Percentiles rank a stretch among this genome's conserved stretches.
These are phyloP conservation scores for Bursaphelenchus okinawaensis DNA, from an alignment of 2,888 invertebrate genomes.

Conservation along the genomic window DNA sequence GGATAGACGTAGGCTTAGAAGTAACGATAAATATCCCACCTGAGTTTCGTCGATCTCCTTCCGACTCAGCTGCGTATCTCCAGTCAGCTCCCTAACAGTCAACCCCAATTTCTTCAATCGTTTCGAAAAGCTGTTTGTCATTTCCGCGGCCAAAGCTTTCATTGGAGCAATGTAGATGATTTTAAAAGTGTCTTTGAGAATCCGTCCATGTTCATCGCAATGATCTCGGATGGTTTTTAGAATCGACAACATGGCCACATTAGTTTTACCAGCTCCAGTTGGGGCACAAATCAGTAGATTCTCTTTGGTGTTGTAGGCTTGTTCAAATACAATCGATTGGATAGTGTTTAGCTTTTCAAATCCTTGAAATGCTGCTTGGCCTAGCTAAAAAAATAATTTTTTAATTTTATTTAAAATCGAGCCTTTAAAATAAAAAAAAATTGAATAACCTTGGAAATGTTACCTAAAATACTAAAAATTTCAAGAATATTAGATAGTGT, in stretches of 20 bases:
- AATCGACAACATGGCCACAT: conserved; percentile 87
- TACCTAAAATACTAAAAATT: too few species aligned
- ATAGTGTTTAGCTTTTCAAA: conserved; percentile 82
- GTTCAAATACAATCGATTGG: conserved; percentile 87
- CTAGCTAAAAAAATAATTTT: conserved; percentile 26
- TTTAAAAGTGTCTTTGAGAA: conserved; percentile 87
- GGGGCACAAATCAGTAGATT: conserved; percentile 96
- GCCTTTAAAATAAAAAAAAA: not conserved
- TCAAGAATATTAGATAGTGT: too few species aligned
- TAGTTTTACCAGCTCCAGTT: conserved; percentile 95
- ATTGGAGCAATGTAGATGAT: conserved; percentile 98
- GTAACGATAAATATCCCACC: conserved; percentile 65
- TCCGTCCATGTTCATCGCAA: conserved; percentile 69
- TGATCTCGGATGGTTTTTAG: conserved; percentile 82
- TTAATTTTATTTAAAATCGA: not conserved
- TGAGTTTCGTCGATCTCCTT: conserved; percentile 88
- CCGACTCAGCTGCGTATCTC: conserved; percentile 94
- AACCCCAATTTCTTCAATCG: conserved; percentile 72
- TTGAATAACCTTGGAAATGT: not conserved
- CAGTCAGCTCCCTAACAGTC: conserved; percentile 78
- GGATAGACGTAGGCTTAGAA: not conserved
- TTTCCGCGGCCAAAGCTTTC: conserved; percentile 97
- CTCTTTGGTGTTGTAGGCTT: conserved; percentile 91
- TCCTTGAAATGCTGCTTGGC: conserved; percentile 73
- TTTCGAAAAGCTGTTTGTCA: conserved; percentile 86